Base-by-base conservation (phyloP, 1,140 invertebrate species). In the Scaptomyza montana region DNA sequence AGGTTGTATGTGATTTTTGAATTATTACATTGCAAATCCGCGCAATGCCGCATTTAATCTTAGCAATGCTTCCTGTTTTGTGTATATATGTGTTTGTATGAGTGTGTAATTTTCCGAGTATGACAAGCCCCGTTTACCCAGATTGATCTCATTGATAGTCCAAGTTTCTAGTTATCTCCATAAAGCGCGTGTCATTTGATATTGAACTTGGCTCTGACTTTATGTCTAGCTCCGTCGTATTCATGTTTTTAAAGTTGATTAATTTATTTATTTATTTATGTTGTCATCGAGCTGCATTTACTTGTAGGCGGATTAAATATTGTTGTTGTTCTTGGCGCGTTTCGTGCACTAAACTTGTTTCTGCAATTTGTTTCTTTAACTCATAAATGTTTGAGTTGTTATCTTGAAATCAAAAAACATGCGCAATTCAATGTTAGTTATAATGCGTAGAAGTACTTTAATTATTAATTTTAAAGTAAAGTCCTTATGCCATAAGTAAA, bases 251-350 rank as follows among this genome's bases (percentile, higher is more conserved):
- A 70, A 75, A 68, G 78, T 66, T 75, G 87, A 75, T 70, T 89
- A 78, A 78, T 81, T 81, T 89, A 82, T 87, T 89, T 80, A 87
- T 87, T 81, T 89, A 82, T 87, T 89, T 80, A 87, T 87, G 84
- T 77, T 87, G 79, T 89, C 84, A 84, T 62, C 76, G 63, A 36
- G 46, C 49, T 64, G 60, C 16, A 16, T 45, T 16, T 13, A 21
- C 51, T 85, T 47, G 82, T 86, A 69, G 82, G 78, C 45, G 53
- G 19, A 30, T 68, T 51, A 47, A 59, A 9, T 36, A 25, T 25
- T 21, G 21, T 13, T 30, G 54, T 12, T 28, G 65, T n/a, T 50
- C 3, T 41, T 72, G 62, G 68, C 68, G 79, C 75, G 75, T 82
- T 84, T 77, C 74, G 55, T 78, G 71, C 80, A 85, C 80, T 80